These are phyloP conservation scores for Syngnathus scovelli DNA, from an alignment of 2,113 vertebrate genomes.

Conservation along the genomic window DNA sequence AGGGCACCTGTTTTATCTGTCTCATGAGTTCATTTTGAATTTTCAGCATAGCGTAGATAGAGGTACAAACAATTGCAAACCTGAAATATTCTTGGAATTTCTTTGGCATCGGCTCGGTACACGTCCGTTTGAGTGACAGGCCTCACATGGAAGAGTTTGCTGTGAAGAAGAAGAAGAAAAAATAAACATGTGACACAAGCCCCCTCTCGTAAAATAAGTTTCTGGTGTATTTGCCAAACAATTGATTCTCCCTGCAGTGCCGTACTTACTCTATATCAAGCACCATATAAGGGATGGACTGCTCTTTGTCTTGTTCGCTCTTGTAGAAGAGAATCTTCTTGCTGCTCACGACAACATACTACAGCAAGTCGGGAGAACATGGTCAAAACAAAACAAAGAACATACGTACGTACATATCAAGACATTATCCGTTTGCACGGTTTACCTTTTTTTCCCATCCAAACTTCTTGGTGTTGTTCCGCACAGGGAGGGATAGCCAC, in stretches of 20 bases:
- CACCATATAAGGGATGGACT: constrained; percentile 96
- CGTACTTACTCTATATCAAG: constrained; percentile 95
- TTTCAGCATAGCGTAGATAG: no score
- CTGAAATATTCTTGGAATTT: constrained; percentile 99
- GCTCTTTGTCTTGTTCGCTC: constrained; percentile 94
- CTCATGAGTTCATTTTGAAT: no score
- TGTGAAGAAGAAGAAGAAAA: constrained; percentile 36
- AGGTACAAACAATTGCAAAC: constrained; percentile 50
- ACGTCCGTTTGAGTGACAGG: constrained; percentile 97
- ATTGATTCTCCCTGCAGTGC: background rate
- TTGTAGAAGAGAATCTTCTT: constrained; percentile 99
- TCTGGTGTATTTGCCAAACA: background rate
- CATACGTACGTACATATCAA: background rate
- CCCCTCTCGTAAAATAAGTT: background rate
- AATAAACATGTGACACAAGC: background rate
- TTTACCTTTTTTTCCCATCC: constrained; percentile 94
- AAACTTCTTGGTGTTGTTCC: constrained; percentile 97
- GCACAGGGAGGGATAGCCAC: constrained; percentile 94
- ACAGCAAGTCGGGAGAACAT: background rate
- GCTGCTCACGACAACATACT: constrained; percentile 98
- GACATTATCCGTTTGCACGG: background rate
- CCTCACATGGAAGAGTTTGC: constrained; percentile 97
- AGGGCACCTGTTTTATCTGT: no score
- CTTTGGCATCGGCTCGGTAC: constrained; percentile 94
- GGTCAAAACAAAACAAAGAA: background rate